Percentiles rank a stretch among this genome's conserved stretches.
Evolutionary conservation across 2,888 invertebrate species (phyloP).

Genomic region (Electrophaes corylata): DNA sequence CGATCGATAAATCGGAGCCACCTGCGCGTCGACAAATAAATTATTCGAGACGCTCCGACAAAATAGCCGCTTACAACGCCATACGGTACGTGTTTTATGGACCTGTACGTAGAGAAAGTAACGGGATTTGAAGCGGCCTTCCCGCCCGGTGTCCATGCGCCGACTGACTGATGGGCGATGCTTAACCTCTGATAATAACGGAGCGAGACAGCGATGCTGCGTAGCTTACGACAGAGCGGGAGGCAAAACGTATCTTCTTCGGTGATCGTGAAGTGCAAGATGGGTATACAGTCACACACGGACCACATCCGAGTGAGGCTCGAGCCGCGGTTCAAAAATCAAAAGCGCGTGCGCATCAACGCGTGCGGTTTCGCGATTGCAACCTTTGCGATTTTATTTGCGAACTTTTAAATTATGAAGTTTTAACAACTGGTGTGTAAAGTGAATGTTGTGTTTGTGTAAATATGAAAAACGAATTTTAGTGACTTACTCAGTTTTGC

Average conservation of each 20-base stretch:
- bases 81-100: constrained; percentile 74
- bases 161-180: constrained; percentile 81
- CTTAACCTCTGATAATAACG: constrained; percentile 83
- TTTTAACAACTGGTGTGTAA: constrained; percentile 38
- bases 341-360: constrained; percentile 74
- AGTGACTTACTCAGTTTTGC: constrained; percentile 57
- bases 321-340: constrained; percentile 72
- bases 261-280: constrained; percentile 82
- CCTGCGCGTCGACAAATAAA: constrained; percentile 66
- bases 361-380: constrained; percentile 61
- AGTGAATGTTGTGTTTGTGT: constrained; percentile 52
- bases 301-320: constrained; percentile 81
- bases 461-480: constrained; percentile 55
- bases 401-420: constrained; percentile 43
- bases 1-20: constrained; percentile 53
- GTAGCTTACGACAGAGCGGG: constrained; percentile 53
- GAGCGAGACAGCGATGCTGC: constrained; percentile 63
- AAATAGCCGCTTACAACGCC: constrained; percentile 60
- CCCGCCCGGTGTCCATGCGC: constrained; percentile 73
- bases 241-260: constrained; percentile 77
- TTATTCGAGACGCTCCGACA: constrained; percentile 59
- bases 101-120: constrained; percentile 68
- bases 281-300: constrained; percentile 83
- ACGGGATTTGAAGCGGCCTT: constrained; percentile 72
- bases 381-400: constrained; percentile 41